Conservation (phyloP, 2,888 invertebrate genomes). For the Boloria selene region DNA sequence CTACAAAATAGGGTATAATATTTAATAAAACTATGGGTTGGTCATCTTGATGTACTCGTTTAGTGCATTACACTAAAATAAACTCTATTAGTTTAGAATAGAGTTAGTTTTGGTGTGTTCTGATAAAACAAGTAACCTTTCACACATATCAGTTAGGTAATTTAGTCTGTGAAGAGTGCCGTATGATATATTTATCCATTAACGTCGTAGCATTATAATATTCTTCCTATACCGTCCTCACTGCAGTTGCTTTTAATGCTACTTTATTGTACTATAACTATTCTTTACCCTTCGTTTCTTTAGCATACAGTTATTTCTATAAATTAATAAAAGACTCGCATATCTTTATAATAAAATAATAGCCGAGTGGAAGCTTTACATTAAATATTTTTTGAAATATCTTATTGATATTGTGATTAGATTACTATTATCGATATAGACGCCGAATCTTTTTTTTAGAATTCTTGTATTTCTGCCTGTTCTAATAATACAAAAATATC, state of each 20-base stretch:
- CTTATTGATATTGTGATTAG: no score
- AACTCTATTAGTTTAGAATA: constrained; percentile 7
- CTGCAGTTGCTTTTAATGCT: constrained; percentile 5
- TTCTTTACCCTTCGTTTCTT: no score
- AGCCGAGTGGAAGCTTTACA: no score
- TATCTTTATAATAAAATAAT: no score
- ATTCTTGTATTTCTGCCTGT: no score
- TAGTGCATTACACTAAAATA: neutral
- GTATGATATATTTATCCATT: constrained; percentile 35
- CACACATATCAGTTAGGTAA: constrained; percentile 33
- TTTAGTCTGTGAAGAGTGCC: constrained; percentile 26
- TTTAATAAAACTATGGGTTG: neutral
- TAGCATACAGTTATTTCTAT: no score
- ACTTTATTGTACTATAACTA: no score
- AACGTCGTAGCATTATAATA: constrained; percentile 21
- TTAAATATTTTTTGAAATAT: no score
- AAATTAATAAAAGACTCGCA: no score
- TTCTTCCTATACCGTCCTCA: constrained; percentile 21
- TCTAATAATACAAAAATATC: no score
- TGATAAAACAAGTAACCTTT: constrained; percentile 34
- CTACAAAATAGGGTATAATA: neutral
- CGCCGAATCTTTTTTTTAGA: no score
- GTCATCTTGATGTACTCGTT: constrained; percentile 27
- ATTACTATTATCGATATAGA: no score
- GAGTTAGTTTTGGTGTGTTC: constrained; percentile 17